Conservation (phyloP, 2,113 vertebrate species). For the Cyphomyrus discorhynchus region DNA sequence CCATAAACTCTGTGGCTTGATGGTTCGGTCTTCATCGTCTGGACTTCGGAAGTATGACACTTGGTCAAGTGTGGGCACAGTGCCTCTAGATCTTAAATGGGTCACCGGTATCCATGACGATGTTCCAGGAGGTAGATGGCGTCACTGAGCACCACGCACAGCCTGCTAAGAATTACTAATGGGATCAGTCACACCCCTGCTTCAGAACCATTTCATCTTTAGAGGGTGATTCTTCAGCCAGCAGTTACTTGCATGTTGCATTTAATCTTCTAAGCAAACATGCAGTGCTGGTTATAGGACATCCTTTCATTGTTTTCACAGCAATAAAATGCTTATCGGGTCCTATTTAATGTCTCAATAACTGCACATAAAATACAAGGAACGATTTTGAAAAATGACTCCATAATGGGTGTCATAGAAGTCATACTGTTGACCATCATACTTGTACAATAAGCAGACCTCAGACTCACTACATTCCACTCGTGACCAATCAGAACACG, state of each 20-base stretch:
- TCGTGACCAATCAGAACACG: too few relatives aligned
- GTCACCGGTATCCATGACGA: not conserved
- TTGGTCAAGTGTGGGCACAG: not conserved
- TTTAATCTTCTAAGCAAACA: not conserved
- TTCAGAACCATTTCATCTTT: not conserved
- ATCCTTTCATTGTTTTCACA: not conserved
- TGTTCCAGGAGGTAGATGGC: not conserved
- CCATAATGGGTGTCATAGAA: not conserved
- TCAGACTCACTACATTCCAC: not conserved
- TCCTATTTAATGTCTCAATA: not conserved
- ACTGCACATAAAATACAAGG: not conserved
- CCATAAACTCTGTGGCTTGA: not conserved
- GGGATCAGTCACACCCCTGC: not conserved
- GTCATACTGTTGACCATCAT: not conserved
- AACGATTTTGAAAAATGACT: not conserved
- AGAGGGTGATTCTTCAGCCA: not conserved
- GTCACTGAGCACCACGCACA: not conserved
- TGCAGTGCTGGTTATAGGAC: not conserved
- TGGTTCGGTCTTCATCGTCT: not conserved
- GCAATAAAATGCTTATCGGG: not conserved
- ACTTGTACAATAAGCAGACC: not conserved
- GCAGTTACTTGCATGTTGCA: not conserved
- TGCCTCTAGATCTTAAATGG: not conserved
- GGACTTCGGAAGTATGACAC: not conserved
- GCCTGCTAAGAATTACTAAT: not conserved